Evolutionary conservation across 2,888 invertebrate genomes (phyloP), one percentile per base, ranked within the genome.

Genomic region (Ennomos erosarius): DNA sequence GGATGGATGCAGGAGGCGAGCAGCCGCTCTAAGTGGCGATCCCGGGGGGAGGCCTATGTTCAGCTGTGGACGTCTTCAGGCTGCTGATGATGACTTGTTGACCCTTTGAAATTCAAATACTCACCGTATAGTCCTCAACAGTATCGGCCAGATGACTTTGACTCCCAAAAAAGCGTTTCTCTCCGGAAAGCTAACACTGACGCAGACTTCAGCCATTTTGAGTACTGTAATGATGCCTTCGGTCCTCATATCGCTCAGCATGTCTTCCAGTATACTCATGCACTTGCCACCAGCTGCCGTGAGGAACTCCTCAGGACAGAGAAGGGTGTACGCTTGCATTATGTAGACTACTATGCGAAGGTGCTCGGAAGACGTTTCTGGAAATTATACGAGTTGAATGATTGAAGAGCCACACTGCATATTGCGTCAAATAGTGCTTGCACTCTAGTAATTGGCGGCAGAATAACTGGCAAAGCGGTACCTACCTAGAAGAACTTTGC

Each of bases 311-410:
- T 96, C 95, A 0, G 97, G 97, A 64, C 95, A 96, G 10, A 98
- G 87, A 11, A 98, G 85, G 0, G 97, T 93, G 81, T 98, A 97
- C 0, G 96, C 97, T 82, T 97, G 95, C 80, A 96, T 95, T 78
- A 98, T 96, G 73, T 96, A 95, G 10, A 98, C 93, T 65, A 97
- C 96, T 59, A 95, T 94, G 62, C 96, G 93, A 10, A 98, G 91
- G 82, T 97, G 96, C 78, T 98, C 98, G 0, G 97, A 94, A 0
- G 97, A 96, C 82, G 94, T 94, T 84, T 98, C 98, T 96, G 85
- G 11, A 88, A 87, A 26, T 5, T 0, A 26, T 26, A 5, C 16
- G 16, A 26, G 26, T 26, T 26, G 0, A 26, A 6, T 26, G 16
- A 16, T 1, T 16, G 16, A 16, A 16, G 16, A 16, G 1, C 16